A percentile compares a stretch with the other conserved stretches of the same genome.
phyloP scores from a whole-genome alignment of 2,113 vertebrate species.

The Leuciscus idus region DNA sequence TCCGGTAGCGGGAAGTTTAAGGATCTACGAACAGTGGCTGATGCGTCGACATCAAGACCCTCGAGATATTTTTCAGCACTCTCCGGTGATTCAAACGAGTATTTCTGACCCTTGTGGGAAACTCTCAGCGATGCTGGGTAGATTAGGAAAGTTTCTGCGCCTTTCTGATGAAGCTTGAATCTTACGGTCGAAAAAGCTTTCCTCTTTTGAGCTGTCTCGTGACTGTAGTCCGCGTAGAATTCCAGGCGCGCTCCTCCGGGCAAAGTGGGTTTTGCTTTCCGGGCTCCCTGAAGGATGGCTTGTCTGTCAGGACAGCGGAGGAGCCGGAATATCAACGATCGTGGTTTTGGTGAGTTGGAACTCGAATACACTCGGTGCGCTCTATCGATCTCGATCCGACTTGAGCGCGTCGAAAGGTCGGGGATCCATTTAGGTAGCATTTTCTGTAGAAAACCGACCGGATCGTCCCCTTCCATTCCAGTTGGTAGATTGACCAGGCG shows the following conservation, averaged over 20 bases:
- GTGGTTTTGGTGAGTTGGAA: no score
- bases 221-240: background rate
- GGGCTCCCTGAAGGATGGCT: background rate
- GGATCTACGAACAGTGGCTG: no score
- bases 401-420: background rate
- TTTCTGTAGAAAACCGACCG: background rate
- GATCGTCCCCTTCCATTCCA: slow-evolving; percentile 20
- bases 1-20: no score
- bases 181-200: background rate
- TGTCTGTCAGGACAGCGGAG: no score
- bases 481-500: slow-evolving; percentile 29
- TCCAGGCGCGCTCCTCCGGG: background rate
- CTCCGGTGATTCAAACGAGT: background rate
- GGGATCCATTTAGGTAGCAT: slow-evolving; percentile 34
- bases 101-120: background rate
- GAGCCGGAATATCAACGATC: no score
- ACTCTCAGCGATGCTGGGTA: background rate
- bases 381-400: no score
- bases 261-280: background rate
- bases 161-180: background rate
- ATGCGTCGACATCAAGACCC: background rate
- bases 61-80: background rate
- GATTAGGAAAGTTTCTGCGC: background rate
- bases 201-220: background rate
- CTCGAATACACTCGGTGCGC: no score